Evolutionary conservation across 2,113 vertebrate species (phyloP).

Genomic region (Daboia siamensis): DNA sequence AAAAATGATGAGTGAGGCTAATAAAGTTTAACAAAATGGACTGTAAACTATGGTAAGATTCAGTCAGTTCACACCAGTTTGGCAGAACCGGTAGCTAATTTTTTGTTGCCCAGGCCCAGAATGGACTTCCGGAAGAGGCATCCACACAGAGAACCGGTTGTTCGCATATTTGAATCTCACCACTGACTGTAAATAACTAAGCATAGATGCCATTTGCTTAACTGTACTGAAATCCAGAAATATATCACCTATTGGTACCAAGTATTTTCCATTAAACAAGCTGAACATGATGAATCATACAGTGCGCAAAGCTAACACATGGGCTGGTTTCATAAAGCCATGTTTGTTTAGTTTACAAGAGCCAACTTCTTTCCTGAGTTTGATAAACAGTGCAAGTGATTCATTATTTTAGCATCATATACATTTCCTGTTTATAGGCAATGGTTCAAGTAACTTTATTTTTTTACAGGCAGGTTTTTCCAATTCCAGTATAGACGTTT

Average conservation of each 20-base stretch:
- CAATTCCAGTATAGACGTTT: conserved; percentile 30
- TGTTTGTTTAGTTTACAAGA: conserved; percentile 31
- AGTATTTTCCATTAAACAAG: conserved; percentile 34
- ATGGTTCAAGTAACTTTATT: conserved; percentile 15
- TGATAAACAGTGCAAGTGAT: conserved; percentile 55
- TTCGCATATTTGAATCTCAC: too few relatives aligned
- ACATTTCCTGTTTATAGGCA: conserved; percentile 63
- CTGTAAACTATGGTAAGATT: neutral
- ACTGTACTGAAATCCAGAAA: conserved; percentile 11
- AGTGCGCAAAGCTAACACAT: neutral
- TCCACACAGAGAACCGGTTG: too few relatives aligned
- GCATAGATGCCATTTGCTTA: neutral
- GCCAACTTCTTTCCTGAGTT: conserved; percentile 48
- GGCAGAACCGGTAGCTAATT: too few relatives aligned
- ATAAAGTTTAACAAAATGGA: neutral
- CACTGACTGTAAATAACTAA: neutral
- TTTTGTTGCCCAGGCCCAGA: too few relatives aligned
- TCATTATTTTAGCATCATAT: conserved; percentile 56
- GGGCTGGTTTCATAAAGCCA: conserved; percentile 33
- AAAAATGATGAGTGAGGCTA: neutral
- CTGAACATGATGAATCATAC: conserved; percentile 37
- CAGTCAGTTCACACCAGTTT: too few relatives aligned
- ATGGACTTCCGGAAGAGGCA: too few relatives aligned
- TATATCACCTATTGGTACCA: conserved; percentile 17
- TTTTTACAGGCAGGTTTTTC: conserved; percentile 52